Evolutionary conservation across 1,140 invertebrate genomes (phyloP).

Genomic region (Cherax quadricarinatus): DNA sequence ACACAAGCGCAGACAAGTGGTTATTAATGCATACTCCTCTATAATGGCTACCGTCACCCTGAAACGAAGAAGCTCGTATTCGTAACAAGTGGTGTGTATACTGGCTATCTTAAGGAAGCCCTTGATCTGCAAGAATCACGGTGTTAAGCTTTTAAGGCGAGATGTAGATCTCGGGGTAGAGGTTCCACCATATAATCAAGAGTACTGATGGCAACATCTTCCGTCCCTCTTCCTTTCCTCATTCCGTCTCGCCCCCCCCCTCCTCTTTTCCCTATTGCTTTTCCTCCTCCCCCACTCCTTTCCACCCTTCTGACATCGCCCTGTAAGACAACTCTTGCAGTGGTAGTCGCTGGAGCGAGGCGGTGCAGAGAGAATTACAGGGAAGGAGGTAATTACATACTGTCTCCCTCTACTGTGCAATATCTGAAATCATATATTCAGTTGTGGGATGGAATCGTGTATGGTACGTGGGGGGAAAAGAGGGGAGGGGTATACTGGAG

Average conservation of each 20-base stretch:
- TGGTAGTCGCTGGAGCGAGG: background rate
- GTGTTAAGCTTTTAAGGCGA: too few species aligned
- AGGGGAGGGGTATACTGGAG: too few species aligned
- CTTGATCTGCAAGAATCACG: too few species aligned
- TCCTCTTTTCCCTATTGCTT: background rate
- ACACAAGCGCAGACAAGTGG: background rate
- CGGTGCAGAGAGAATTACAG: slow-evolving; percentile 14
- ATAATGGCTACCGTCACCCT: background rate
- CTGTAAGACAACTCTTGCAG: background rate
- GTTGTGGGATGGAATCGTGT: background rate
- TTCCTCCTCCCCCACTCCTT: background rate
- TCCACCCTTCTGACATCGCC: too few species aligned
- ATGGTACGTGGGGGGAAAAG: too few species aligned
- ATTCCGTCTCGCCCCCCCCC: too few species aligned
- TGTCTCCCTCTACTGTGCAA: background rate
- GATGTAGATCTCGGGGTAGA: too few species aligned
- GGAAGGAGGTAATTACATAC: background rate
- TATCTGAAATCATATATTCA: slow-evolving; percentile 26
- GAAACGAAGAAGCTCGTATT: background rate
- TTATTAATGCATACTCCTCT: background rate
- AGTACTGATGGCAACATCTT: too few species aligned
- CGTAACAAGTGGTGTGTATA: background rate
- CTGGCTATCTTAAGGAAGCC: background rate
- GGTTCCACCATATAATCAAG: too few species aligned
- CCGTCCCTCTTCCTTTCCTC: too few species aligned